Base-by-base conservation (phyloP, 2,797 vertebrate genomes). In the Streptopelia turtur region DNA sequence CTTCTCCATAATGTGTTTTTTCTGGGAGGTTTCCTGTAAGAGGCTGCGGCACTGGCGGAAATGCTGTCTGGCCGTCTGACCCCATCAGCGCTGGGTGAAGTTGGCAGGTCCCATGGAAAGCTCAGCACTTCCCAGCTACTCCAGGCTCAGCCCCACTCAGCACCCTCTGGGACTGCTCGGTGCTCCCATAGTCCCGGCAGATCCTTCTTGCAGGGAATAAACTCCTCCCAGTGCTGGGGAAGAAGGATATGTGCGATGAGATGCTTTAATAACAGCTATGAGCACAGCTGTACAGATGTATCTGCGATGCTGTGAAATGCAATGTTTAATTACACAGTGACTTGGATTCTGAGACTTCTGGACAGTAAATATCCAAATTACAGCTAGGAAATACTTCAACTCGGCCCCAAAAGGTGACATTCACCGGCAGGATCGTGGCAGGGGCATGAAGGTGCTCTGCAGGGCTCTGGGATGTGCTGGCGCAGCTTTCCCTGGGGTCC, bases 291-390 rank as follows among this genome's bases (percentile, higher is more conserved):
- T 3, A 24, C 13, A 35, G 85, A n/a, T 25, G 37, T 6, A 7
- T 2, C 59, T n/a, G 37, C 43, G 37, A 14, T 60, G 47, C 69
- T 47, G 23, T 50, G 75, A 81, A 59, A 75, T 18, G 57, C 24
- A 16, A 7, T 2, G 9, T 41, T 82, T 18, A 28, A 41, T 61
- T 33, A 33, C 20, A 30, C 0, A 0, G 16, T 0, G 1, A 10
- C 31, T 55, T 53, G 74, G 55, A 53, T 37, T 61, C 52, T 21
- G 37, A 63, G 50, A 28, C 4, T 64, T 16, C 43, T 47, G 63
- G 37, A 31, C 30, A 28, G 16, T 5, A 72, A 53, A 61, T 35
- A 20, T 12, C 30, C 35, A 47, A 52, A 60, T 71, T 57, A 25
- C 22, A 22, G 8, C 9, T 6, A 55, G 33, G 35, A 87, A 64